A percentile compares a stretch with the other conserved stretches of the same genome.
Evolutionary conservation across 2,888 invertebrate species (phyloP).

Genomic region (Oxycera nigricornis): DNA sequence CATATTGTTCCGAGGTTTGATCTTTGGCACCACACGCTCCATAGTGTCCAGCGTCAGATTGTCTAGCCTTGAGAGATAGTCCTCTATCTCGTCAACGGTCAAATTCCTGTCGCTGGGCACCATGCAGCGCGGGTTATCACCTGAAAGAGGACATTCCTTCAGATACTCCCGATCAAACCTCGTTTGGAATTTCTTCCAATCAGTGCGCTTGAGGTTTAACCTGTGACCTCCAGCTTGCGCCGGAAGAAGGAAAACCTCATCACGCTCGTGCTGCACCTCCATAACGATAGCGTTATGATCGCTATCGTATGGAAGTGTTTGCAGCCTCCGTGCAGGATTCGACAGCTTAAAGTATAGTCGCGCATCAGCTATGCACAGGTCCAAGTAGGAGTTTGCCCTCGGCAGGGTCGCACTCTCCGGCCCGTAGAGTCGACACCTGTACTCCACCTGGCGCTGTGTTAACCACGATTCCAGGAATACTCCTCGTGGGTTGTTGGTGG

Average conservation of each 20-base stretch:
- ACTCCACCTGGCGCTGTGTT: not conserved
- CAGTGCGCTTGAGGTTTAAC: conserved; percentile 4
- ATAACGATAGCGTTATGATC: conserved; percentile 1
- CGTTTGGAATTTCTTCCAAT: not conserved
- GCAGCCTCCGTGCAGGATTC: not conserved
- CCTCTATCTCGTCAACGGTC: not conserved
- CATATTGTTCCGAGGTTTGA: not conserved
- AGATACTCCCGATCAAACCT: not conserved
- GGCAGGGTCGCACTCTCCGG: not conserved
- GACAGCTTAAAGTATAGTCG: not conserved
- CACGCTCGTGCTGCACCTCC: not conserved
- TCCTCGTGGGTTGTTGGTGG: conserved; percentile 10
- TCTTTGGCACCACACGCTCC: not conserved
- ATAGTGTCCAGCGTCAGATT: not conserved
- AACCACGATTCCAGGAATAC: conserved; percentile 23
- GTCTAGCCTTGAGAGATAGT: not conserved
- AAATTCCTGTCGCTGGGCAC: conserved; percentile 7
- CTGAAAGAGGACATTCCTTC: not conserved
- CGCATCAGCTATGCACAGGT: not conserved
- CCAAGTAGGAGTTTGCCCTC: not conserved
- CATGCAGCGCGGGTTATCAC: not conserved
- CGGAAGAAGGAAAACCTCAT: not conserved
- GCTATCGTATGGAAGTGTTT: conserved; percentile 14
- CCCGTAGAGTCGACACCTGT: not conserved
- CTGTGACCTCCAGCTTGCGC: not conserved